Base-by-base conservation (phyloP, 1,140 invertebrate genomes). In the Leptinotarsa undecemlineata region DNA sequence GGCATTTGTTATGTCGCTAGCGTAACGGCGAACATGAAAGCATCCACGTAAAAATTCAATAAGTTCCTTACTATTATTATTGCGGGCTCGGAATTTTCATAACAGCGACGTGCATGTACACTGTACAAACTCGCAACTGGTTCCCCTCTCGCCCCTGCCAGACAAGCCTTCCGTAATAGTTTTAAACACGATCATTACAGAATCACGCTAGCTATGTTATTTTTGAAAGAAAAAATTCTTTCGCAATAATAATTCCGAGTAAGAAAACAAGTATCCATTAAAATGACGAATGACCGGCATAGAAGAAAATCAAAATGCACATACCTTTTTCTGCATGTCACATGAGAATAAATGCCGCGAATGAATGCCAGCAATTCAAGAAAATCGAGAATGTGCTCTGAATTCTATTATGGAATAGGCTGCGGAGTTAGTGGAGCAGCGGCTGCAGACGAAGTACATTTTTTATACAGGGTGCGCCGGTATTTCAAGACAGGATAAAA, bases 301-400 rank as follows among this genome's bases (percentile, higher is more conserved):
- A 76, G 75, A 74, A 74, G 74, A 80, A 72, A 80, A 78, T 80
- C 77, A 80, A 78, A 80, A 80, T 80, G 79, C 79, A 78, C 79
- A 79, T 80, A 78, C 77, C 74, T 76, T 62, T 77, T 73, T 74
- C 75, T 76, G 74, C 77, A 76, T 80, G 77, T 80, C 79, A 73
- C 75, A 71, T 60, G 64, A 63, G 68, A 72, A 72, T 72, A 64
- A 72, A 68, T 74, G 63, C 48, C 19, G 72, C 72, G 62, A 73
- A 76, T 71, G 74, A 78, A 74, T 78, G 74, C 68, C 14, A 74
- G 72, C 72, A 76, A 76, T 74, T 74, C 72, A 71, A 76, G 69
- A 73, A 75, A 76, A 68, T 71, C 74, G 51, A 76, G 75, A 76
- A 74, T 76, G 72, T 76, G 72, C 68, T 72, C 73, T 74, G 75